phyloP scores from a whole-genome alignment of 2,797 vertebrate genomes.

The Chromis chromis region DNA sequence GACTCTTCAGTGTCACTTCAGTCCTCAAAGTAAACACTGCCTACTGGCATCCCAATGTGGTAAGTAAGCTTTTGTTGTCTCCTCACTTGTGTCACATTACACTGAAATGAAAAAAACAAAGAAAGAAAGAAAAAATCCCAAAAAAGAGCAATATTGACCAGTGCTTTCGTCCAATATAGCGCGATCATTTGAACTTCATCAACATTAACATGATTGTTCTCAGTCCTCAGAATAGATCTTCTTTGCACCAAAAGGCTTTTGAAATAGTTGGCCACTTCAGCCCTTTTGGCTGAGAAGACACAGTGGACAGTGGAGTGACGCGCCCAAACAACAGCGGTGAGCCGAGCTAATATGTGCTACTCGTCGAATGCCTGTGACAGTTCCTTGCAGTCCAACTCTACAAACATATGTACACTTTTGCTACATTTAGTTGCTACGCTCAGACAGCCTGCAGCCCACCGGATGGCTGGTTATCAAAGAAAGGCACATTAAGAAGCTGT shows the following conservation, averaged over 20 bases:
- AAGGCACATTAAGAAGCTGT: constrained; percentile 78
- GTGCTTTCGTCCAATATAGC: constrained; percentile 1
- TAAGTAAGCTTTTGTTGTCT: constrained; percentile 13
- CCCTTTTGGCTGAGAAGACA: constrained; percentile 36
- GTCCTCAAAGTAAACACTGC: constrained; percentile 37
- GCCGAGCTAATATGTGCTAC: constrained; percentile 30
- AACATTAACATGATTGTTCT: constrained; percentile 17
- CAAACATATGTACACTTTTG: constrained; percentile 49
- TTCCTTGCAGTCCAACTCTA: constrained; percentile 58
- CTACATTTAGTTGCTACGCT: constrained; percentile 42
- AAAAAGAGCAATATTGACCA: constrained; percentile 9
- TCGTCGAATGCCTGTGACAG: constrained; percentile 21
- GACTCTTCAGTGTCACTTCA: constrained; percentile 30
- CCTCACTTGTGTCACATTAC: constrained; percentile 16
- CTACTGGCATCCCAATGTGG: constrained; percentile 43
- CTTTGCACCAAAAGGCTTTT: constrained; percentile 32
- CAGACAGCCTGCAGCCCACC: constrained; percentile 40
- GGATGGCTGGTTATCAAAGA: constrained; percentile 57
- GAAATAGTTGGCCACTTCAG: constrained; percentile 31
- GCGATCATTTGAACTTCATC: constrained; percentile 5
- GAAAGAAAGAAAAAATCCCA: not conserved
- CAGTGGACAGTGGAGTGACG: constrained; percentile 13
- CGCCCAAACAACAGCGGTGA: constrained; percentile 29
- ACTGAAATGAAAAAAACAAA: constrained; percentile 23
- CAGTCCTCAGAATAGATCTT: not conserved